Evolutionary conservation across 2,113 vertebrate species (phyloP).

Genomic region (Campylomormyrus numenius): DNA sequence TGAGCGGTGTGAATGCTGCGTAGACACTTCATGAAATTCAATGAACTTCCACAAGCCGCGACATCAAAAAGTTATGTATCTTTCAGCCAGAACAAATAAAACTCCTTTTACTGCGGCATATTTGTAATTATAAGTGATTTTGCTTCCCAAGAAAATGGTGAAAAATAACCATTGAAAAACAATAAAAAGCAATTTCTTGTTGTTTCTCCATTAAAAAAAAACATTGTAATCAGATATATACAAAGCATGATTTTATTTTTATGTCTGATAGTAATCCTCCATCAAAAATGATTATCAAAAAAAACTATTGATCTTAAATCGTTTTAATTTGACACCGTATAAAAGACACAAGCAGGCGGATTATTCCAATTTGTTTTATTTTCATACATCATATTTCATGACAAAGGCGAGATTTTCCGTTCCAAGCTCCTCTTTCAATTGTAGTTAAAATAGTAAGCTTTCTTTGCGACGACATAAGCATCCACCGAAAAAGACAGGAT

Average conservation of each 20-base stretch:
- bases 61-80: slow-evolving; percentile 24
- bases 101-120: neutral
- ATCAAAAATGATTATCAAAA: neutral
- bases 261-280: neutral
- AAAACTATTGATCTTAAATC: neutral
- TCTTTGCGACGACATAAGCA: slow-evolving; percentile 66
- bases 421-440: neutral
- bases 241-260: neutral
- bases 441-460: slow-evolving; percentile 53
- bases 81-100: neutral
- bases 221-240: neutral
- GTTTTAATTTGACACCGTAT: neutral
- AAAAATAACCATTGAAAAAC: neutral
- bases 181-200: neutral
- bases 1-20: neutral
- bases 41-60: neutral
- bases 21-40: neutral
- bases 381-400: neutral
- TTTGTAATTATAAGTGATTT: neutral
- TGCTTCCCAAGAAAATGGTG: neutral
- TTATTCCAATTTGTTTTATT: neutral
- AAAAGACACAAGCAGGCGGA: neutral
- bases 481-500: slow-evolving; percentile 71
- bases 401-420: neutral
- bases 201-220: neutral